Percentiles rank a stretch among this genome's conserved stretches.
Conservation (phyloP, 2,797 vertebrate species). For the Myioborus melanocephalus region DNA sequence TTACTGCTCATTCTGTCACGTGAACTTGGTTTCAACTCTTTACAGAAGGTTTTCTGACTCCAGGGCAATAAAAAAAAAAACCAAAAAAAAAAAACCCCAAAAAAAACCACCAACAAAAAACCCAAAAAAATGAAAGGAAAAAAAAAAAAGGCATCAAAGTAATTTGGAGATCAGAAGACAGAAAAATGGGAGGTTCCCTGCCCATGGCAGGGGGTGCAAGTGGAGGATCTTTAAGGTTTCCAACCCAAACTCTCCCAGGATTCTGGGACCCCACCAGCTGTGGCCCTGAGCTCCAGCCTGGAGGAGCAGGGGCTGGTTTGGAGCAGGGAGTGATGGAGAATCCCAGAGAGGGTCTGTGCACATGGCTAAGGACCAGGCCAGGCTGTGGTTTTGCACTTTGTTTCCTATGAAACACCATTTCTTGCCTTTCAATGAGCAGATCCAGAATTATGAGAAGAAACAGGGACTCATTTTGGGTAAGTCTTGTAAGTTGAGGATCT, state of each 20-base stretch:
- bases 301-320: not conserved
- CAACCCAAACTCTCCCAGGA: not conserved
- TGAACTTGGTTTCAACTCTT: not conserved
- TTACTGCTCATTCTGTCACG: not conserved
- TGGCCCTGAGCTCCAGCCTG: not conserved
- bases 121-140: too few species aligned
- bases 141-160: not conserved
- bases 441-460: not conserved
- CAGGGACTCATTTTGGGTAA: not conserved
- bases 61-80: not conserved
- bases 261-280: not conserved
- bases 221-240: not conserved
- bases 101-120: too few species aligned
- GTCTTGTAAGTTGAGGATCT: not conserved
- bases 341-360: not conserved
- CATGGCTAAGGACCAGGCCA: not conserved
- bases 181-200: not conserved
- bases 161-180: not conserved
- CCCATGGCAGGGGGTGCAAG: not conserved
- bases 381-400: not conserved
- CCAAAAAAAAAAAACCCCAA: too few species aligned
- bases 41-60: not conserved
- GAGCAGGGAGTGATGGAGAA: not conserved
- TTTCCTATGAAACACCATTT: not conserved
- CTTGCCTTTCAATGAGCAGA: not conserved